phyloP scores from a whole-genome alignment of 2,797 vertebrate species.

The Zenarchopterus dispar region DNA sequence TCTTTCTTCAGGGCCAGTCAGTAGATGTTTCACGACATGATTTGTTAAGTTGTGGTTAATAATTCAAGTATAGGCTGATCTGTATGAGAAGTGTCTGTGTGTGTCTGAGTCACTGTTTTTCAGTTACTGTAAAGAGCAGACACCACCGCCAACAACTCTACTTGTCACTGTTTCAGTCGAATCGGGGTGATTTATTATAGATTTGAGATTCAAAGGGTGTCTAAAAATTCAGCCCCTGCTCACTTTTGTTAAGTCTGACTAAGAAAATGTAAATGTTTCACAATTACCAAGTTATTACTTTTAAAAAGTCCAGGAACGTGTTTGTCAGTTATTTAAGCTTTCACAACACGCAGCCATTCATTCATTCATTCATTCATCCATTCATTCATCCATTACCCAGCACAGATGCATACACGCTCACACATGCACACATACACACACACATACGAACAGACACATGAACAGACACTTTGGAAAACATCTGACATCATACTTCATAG shows the following conservation, averaged over 20 bases:
- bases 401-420: too few species aligned
- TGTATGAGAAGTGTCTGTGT: conserved; percentile 21
- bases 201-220: too few species aligned
- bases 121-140: conserved; percentile 10
- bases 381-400: conserved; percentile 18
- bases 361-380: conserved; percentile 12
- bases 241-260: not conserved
- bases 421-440: conserved; percentile 12
- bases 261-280: not conserved
- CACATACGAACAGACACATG: conserved; percentile 31
- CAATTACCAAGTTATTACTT: not conserved
- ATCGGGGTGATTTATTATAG: not conserved
- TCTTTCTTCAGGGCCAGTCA: conserved; percentile 7
- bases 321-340: not conserved
- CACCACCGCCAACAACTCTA: conserved; percentile 3
- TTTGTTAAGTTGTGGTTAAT: conserved; percentile 37
- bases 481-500: conserved; percentile 81
- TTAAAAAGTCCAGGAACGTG: not conserved
- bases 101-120: conserved; percentile 6
- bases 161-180: conserved; percentile 11
- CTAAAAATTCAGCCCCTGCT: not conserved
- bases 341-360: conserved; percentile 2
- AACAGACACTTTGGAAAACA: conserved; percentile 73
- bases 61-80: conserved; percentile 18
- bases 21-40: conserved; percentile 25